Percentiles rank a stretch among this genome's conserved stretches.
Evolutionary conservation across 2,797 vertebrate species (phyloP).

Genomic region (Kryptopterus vitreolus): DNA sequence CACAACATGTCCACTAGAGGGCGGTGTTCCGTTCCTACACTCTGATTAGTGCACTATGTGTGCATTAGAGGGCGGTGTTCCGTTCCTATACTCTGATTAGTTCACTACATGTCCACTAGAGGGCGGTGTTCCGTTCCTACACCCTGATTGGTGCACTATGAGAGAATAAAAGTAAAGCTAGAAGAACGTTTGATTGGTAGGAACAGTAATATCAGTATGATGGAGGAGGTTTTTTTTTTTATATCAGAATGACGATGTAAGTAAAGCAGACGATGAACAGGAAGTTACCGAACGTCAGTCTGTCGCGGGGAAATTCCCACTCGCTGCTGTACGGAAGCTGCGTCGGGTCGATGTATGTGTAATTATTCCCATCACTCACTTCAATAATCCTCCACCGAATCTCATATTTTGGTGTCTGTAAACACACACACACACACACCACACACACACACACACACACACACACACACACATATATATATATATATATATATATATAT

Average conservation of each 20-base stretch:
- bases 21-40: no score
- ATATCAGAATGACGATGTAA: background rate
- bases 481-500: no score
- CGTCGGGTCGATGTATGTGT: conserved; percentile 88
- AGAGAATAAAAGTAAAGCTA: no score
- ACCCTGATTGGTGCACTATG: no score
- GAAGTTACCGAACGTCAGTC: conserved; percentile 84
- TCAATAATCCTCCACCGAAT: conserved; percentile 95
- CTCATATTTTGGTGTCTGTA: conserved; percentile 90
- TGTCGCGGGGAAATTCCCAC: conserved; percentile 94
- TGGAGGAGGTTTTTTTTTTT: background rate
- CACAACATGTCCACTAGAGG: background rate
- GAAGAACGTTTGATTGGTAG: no score
- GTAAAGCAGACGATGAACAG: background rate
- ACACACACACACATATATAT: background rate
- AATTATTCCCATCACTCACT: conserved; percentile 83
- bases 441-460: conserved; percentile 23
- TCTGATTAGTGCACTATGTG: background rate
- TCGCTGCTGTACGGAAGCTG: conserved; percentile 90
- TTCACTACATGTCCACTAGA: background rate
- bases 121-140: background rate
- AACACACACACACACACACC: conserved; percentile 21
- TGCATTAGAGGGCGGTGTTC: background rate
- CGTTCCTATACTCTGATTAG: background rate
- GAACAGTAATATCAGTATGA: background rate